Evolutionary conservation across 2,797 vertebrate genomes (phyloP).

Genomic region (Coccyzus lansbergi): DNA sequence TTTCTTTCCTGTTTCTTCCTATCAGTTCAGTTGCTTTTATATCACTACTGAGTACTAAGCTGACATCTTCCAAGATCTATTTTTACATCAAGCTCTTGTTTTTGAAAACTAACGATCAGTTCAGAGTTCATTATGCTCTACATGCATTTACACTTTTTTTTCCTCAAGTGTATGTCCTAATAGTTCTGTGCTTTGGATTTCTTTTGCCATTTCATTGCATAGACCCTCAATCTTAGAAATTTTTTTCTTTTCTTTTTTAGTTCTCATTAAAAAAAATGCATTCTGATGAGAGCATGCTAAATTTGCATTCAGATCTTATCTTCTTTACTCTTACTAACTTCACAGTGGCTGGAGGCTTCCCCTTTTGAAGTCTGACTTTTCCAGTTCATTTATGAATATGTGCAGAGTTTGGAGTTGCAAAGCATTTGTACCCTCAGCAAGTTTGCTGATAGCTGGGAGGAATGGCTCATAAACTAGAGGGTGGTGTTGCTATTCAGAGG

Average conservation of each 20-base stretch:
- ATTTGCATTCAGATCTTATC: neutral
- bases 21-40: neutral
- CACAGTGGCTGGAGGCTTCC: neutral
- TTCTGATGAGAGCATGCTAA: neutral
- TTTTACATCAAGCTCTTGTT: neutral
- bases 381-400: neutral
- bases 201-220: neutral
- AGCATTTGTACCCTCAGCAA: neutral
- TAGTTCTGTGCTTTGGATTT: neutral
- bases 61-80: neutral
- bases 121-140: neutral
- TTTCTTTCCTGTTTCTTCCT: neutral
- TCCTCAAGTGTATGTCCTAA: neutral
- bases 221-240: neutral
- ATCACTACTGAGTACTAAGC: neutral
- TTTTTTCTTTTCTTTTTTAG: neutral
- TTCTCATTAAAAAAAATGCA: neutral
- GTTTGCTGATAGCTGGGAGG: neutral
- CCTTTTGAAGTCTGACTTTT: neutral
- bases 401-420: neutral
- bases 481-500: neutral
- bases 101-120: neutral
- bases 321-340: neutral
- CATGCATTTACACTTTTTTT: neutral
- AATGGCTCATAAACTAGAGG: neutral